Evolutionary conservation across 2,888 invertebrate species (phyloP).

Genomic region (Spodoptera picta): DNA sequence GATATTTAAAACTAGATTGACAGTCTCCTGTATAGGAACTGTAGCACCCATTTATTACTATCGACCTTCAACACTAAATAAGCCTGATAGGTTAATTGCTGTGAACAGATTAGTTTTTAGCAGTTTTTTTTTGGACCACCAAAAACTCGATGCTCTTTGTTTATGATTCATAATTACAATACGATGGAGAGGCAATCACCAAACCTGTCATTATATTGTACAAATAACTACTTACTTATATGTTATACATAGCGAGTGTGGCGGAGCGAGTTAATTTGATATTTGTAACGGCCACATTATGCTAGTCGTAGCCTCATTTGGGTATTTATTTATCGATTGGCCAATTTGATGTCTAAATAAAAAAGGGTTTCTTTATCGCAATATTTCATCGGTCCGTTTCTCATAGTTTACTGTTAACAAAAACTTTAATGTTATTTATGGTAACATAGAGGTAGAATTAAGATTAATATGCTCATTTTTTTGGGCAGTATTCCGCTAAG

Average conservation of each 20-base stretch:
- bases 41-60: constrained; percentile 74
- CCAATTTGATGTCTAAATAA: constrained; percentile 69
- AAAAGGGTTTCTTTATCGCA: constrained; percentile 69
- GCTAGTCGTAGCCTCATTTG: constrained; percentile 61
- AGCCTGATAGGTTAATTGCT: constrained; percentile 87
- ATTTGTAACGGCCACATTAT: constrained; percentile 67
- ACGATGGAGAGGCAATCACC: constrained; percentile 81
- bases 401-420: constrained; percentile 65
- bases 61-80: constrained; percentile 84
- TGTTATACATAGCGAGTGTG: constrained; percentile 76
- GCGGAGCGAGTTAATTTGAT: constrained; percentile 74
- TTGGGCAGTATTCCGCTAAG: constrained; percentile 58
- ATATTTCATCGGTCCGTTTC: constrained; percentile 74
- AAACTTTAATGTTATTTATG: constrained; percentile 69
- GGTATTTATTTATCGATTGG: constrained; percentile 79
- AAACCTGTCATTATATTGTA: constrained; percentile 85
- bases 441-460: constrained; percentile 79
- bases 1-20: constrained; percentile 65
- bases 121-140: constrained; percentile 77
- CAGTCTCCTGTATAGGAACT: constrained; percentile 67
- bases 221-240: constrained; percentile 85
- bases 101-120: constrained; percentile 84
- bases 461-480: constrained; percentile 82
- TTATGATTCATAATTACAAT: constrained; percentile 87
- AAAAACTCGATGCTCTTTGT: constrained; percentile 78